Conservation (phyloP, 2,797 vertebrate genomes). For the Enteromius anoplus region DNA sequence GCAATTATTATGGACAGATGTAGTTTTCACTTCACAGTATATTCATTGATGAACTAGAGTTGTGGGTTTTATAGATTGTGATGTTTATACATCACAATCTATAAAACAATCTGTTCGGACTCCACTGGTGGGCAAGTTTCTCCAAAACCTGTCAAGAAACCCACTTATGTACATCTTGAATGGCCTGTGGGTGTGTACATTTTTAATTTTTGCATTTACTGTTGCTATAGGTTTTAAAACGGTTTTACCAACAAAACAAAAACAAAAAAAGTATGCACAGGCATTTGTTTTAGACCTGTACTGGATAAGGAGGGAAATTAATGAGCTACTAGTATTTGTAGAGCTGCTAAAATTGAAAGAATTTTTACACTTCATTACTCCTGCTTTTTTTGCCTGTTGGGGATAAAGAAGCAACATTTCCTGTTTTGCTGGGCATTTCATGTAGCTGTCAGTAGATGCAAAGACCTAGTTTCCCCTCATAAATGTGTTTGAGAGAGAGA, state of each 20-base stretch:
- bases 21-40: neutral
- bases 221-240: neutral
- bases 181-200: neutral
- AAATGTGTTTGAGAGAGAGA: neutral
- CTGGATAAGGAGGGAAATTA: neutral
- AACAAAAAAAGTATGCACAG: neutral
- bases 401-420: conserved; percentile 17
- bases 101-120: neutral
- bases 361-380: conserved; percentile 28
- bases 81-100: neutral
- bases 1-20: neutral
- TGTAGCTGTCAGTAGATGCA: conserved; percentile 23
- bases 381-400: conserved; percentile 20
- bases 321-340: neutral
- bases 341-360: neutral
- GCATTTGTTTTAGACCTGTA: neutral
- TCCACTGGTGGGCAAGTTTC: neutral
- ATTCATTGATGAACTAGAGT: neutral
- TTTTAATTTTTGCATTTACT: neutral
- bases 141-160: neutral
- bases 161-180: neutral
- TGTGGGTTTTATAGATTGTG: neutral
- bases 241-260: neutral
- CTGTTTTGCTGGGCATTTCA: conserved; percentile 28
- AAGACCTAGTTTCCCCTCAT: conserved; percentile 20